phyloP scores from a whole-genome alignment of 2,797 vertebrate genomes.

The Pangasius djambal region DNA sequence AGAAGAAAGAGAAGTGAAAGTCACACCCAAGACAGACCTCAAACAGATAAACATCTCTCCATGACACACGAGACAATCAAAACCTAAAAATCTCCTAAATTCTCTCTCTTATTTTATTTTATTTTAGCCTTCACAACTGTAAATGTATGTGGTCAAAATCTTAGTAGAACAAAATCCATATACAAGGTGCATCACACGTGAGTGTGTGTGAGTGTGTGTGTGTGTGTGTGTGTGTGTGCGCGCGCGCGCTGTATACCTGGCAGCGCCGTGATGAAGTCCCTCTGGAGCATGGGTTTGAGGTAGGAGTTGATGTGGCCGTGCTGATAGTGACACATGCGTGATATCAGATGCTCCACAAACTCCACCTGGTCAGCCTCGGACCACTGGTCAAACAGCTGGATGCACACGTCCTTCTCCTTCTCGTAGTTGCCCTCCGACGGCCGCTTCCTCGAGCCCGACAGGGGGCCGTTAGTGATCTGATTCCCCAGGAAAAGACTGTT shows the following conservation, averaged over 20 bases:
- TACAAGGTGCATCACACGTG: background rate
- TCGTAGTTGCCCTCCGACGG: conserved; percentile 87
- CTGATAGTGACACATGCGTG: conserved; percentile 99
- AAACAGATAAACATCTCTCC: background rate
- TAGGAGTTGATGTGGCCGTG: conserved; percentile 99
- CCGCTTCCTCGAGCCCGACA: conserved; percentile 86
- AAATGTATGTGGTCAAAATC: background rate
- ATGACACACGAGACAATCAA: background rate
- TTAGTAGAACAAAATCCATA: background rate
- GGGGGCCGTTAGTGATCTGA: conserved; percentile 86
- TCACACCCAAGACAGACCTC: background rate
- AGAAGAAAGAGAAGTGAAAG: background rate
- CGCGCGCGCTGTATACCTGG: conserved; percentile 82
- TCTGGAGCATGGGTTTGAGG: conserved; percentile 98
- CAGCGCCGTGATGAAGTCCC: conserved; percentile 96
- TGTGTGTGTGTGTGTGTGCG: background rate
- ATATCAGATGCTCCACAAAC: conserved; percentile 98
- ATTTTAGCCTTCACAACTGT: background rate
- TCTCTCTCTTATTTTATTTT: too few species aligned
- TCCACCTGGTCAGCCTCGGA: conserved; percentile 98
- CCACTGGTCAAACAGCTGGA: conserved; percentile 95
- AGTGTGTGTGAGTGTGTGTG: background rate
- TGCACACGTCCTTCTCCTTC: conserved; percentile 88
- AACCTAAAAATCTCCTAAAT: background rate
- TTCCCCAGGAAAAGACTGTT: background rate